Evolutionary conservation across 2,888 invertebrate species (phyloP), one percentile per base, ranked within the genome.

Genomic region (Pegoplata infirma): DNA sequence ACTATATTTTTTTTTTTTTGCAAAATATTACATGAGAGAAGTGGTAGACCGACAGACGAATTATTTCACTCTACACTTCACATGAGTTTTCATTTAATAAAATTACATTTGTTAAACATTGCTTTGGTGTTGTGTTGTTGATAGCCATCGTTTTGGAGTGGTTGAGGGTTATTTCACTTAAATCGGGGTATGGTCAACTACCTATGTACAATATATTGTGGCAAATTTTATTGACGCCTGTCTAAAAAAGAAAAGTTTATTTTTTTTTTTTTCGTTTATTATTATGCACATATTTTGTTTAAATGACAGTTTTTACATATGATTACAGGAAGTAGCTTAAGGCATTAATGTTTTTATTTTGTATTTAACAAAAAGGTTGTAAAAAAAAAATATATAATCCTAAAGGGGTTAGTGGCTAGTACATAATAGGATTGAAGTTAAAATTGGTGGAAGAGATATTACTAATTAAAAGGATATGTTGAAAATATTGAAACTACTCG

Each of bases 221-320:
- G 59, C 56, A 47, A n/a, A 44, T 44, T 66, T 66, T 73, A 73
- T 66, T 73, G 73, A 66, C 73, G 66, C 73, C 64, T 51, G 73
- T 73, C 73, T 49, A 19, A 46, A 66, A 58, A 36, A n/a, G 7
- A 64, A 53, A 49, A 19, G 40, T 64, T 58, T 61, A 4, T 23
- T 40, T 21, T n/a, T n/a, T n/a, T 44, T 14, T 49, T 56, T 58
- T 58, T 49, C 23, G 10, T 46, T n/a, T n/a, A n/a, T n/a, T n/a
- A n/a, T n/a, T n/a, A n/a, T n/a, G n/a, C n/a, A n/a, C n/a, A n/a
- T n/a, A n/a, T n/a, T n/a, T n/a, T n/a, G n/a, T n/a, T n/a, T 64
- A 51, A 53, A 44, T 36, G 69, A 59, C 63, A 53, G 17, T 10
- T 68, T 61, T 28, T 23, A 56, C 23, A 74, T 44, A 44, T 68